Conservation (phyloP, 2,797 vertebrate genomes). For the Falco novaeseelandiae region DNA sequence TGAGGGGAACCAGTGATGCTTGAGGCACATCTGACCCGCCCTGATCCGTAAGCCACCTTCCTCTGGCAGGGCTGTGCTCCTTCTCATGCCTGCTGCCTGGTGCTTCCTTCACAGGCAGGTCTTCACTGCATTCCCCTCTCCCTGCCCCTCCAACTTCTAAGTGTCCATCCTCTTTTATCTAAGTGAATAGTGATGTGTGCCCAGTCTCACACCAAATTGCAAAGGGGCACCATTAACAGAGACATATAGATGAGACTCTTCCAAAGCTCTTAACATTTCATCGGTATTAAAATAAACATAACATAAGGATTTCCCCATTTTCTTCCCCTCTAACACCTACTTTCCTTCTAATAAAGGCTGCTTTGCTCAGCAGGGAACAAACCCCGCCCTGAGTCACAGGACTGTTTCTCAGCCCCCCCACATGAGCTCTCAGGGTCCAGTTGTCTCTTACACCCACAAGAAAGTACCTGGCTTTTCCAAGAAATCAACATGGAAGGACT, state of each 20-base stretch:
- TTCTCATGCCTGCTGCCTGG: not conserved
- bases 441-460: not conserved
- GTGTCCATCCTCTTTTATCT: not conserved
- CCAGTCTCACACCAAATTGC: not conserved
- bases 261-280: not conserved
- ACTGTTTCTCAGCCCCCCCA: not conserved
- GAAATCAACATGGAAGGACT: not conserved
- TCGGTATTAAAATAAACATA: not conserved
- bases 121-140: not conserved
- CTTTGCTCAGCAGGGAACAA: not conserved
- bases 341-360: not conserved
- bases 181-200: not conserved
- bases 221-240: not conserved
- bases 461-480: not conserved
- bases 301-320: conserved; percentile 13
- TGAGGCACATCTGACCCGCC: not conserved
- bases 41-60: fast-evolving
- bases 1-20: not conserved
- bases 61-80: not conserved
- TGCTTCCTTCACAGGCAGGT: not conserved
- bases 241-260: not conserved
- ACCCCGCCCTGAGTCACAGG: not conserved
- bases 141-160: not conserved
- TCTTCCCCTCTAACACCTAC: not conserved
- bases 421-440: not conserved